Evolutionary conservation across 1,140 invertebrate genomes (phyloP).

Genomic region (Pogonus chalceus): DNA sequence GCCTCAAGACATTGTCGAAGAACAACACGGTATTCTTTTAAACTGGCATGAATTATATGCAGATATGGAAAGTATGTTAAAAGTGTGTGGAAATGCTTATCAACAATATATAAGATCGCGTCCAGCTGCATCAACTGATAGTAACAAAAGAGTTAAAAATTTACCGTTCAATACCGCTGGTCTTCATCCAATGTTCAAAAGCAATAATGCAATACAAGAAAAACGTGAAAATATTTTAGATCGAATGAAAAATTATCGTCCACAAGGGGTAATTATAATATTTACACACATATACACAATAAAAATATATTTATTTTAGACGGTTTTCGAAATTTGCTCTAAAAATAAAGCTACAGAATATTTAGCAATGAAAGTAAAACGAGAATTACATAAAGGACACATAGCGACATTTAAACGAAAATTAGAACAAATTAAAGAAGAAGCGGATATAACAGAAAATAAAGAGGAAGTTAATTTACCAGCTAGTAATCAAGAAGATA

Average conservation of each 20-base stretch:
- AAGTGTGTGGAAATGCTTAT: conserved; percentile 80
- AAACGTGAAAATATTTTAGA: conserved; percentile 49
- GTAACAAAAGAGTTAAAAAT: conserved; percentile 73
- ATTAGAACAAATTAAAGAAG: conserved; percentile 36
- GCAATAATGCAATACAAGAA: conserved; percentile 19
- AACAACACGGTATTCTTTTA: conserved; percentile 69
- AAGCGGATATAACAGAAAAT: conserved; percentile 29
- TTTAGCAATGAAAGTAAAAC: conserved; percentile 61
- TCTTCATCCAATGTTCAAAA: conserved; percentile 48
- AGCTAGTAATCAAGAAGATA: conserved; percentile 29
- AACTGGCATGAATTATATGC: conserved; percentile 58
- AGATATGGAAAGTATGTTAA: conserved; percentile 67
- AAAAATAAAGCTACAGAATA: conserved; percentile 67
- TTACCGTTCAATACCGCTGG: conserved; percentile 41
- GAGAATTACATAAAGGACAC: conserved; percentile 50
- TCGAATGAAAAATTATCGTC: conserved; percentile 74
- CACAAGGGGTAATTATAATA: conserved; percentile 59
- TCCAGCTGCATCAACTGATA: conserved; percentile 78
- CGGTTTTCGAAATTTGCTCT: conserved; percentile 85
- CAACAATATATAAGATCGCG: conserved; percentile 81
- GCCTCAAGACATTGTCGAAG: conserved; percentile 73
- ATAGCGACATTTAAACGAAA: conserved; percentile 40
- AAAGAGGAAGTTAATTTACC: conserved; percentile 29
- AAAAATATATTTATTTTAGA: conserved; percentile 49
- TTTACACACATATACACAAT: not conserved